phyloP scores from a whole-genome alignment of 2,888 invertebrate genomes.

The Catotricha subobsoleta region DNA sequence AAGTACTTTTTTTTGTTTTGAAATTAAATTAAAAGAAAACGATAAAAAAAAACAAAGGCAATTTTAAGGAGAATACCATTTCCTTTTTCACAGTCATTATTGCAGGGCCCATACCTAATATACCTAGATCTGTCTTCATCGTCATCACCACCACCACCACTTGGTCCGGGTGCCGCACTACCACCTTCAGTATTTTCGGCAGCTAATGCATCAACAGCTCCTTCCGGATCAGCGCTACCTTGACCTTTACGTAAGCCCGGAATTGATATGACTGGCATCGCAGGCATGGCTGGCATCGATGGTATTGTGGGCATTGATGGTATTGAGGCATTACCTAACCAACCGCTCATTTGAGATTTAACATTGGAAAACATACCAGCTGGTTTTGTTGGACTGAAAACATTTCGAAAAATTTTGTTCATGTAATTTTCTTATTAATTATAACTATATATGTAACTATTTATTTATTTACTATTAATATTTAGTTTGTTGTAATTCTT shows the following conservation, averaged over 20 bases:
- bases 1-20: too few species aligned
- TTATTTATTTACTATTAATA: too few species aligned
- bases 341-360: slow-evolving; percentile 71
- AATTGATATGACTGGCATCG: slow-evolving; percentile 33
- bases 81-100: slow-evolving; percentile 26
- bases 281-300: slow-evolving; percentile 28
- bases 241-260: slow-evolving; percentile 57
- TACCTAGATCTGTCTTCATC: slow-evolving; percentile 82
- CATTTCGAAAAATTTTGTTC: too few species aligned
- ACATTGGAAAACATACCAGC: slow-evolving; percentile 76
- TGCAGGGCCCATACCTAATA: slow-evolving; percentile 47
- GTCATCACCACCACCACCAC: slow-evolving; percentile 35
- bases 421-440: neutral
- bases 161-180: slow-evolving; percentile 22
- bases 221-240: slow-evolving; percentile 29
- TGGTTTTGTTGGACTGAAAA: slow-evolving; percentile 48
- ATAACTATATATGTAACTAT: neutral
- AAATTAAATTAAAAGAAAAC: neutral
- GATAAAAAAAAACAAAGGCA: slow-evolving; percentile 5
- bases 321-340: slow-evolving; percentile 43
- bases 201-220: slow-evolving; percentile 31
- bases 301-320: slow-evolving; percentile 31
- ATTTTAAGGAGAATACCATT: slow-evolving; percentile 5
- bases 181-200: slow-evolving; percentile 20
- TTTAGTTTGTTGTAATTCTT: too few species aligned